Evolutionary conservation across 1,140 invertebrate species (phyloP).

Genomic region (Magallana ariakensis): DNA sequence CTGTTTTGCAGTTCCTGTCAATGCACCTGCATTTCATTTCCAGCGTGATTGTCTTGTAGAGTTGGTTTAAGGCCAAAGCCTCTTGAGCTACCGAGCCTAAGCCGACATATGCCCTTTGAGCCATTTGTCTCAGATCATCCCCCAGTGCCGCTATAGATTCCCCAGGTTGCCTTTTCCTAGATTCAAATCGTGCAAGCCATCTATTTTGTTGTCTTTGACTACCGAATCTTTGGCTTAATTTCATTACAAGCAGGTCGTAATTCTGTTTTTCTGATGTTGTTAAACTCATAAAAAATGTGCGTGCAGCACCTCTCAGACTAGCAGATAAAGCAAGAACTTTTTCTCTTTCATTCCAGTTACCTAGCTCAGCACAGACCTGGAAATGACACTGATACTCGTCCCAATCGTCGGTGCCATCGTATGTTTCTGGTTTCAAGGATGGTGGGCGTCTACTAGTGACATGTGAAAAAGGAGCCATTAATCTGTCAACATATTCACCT

Average conservation of each 20-base stretch:
- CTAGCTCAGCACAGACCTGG: constrained; percentile 3
- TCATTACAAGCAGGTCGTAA: too few species aligned
- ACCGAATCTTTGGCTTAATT: constrained; percentile 26
- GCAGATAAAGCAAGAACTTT: constrained; percentile 12
- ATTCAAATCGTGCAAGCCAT: constrained; percentile 41
- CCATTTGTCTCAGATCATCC: constrained; percentile 45
- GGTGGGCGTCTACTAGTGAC: too few species aligned
- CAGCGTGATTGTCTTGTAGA: constrained; percentile 32
- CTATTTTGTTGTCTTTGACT: constrained; percentile 43
- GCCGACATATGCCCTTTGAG: constrained; percentile 33
- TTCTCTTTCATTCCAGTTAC: not conserved
- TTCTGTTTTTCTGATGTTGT: too few species aligned
- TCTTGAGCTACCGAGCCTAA: constrained; percentile 38
- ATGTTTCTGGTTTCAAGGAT: too few species aligned
- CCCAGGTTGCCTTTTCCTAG: constrained; percentile 40
- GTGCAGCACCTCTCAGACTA: not conserved
- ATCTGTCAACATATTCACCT: too few species aligned
- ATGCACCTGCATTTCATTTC: constrained; percentile 46
- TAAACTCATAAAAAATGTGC: constrained; percentile 43
- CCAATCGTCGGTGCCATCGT: too few species aligned
- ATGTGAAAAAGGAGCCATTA: too few species aligned
- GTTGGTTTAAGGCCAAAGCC: constrained; percentile 43
- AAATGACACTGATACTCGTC: constrained; percentile 25
- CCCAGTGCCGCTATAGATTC: constrained; percentile 38
- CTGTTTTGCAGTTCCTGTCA: constrained; percentile 35